phyloP scores from a whole-genome alignment of 1,140 invertebrate genomes.

The Drosophila micromelanica region DNA sequence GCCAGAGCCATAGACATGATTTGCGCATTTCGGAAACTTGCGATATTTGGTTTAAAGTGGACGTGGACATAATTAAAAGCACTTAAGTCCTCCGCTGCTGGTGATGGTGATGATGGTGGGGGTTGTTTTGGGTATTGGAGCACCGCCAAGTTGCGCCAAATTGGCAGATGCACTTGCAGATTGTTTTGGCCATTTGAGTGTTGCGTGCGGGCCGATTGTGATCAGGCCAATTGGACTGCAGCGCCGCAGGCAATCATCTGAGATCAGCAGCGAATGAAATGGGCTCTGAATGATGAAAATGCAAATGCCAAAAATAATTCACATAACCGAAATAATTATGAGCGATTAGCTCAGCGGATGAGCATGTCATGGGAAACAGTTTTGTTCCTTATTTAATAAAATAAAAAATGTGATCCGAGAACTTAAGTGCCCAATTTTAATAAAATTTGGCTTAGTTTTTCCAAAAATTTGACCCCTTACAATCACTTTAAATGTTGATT shows the following conservation, averaged over 20 bases:
- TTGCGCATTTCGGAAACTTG: slow-evolving; percentile 72
- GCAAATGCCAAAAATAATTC: slow-evolving; percentile 4
- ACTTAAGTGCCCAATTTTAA: no score
- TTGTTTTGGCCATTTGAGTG: slow-evolving; percentile 36
- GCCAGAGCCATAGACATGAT: slow-evolving; percentile 39
- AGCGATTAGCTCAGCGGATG: background rate
- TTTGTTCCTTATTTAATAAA: no score
- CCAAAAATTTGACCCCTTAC: no score
- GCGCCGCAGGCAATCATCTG: slow-evolving; percentile 5
- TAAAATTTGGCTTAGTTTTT: no score
- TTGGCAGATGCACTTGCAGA: slow-evolving; percentile 55
- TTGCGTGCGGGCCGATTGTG: slow-evolving; percentile 19
- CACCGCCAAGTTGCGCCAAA: slow-evolving; percentile 55
- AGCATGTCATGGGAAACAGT: background rate
- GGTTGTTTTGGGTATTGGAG: slow-evolving; percentile 45
- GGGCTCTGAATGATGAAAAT: slow-evolving; percentile 5
- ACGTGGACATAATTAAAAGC: slow-evolving; percentile 78
- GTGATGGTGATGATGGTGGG: slow-evolving; percentile 3
- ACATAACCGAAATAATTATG: no score
- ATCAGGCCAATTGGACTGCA: slow-evolving; percentile 34
- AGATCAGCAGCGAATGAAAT: slow-evolving; percentile 6
- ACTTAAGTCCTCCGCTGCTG: slow-evolving; percentile 62
- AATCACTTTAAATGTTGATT: no score
- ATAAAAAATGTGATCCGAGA: no score
- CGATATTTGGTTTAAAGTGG: slow-evolving; percentile 75